Evolutionary conservation across 37 sponge, comb jelly and placozoan species (phyloP).

Genomic region (Oscarella lobularis): DNA sequence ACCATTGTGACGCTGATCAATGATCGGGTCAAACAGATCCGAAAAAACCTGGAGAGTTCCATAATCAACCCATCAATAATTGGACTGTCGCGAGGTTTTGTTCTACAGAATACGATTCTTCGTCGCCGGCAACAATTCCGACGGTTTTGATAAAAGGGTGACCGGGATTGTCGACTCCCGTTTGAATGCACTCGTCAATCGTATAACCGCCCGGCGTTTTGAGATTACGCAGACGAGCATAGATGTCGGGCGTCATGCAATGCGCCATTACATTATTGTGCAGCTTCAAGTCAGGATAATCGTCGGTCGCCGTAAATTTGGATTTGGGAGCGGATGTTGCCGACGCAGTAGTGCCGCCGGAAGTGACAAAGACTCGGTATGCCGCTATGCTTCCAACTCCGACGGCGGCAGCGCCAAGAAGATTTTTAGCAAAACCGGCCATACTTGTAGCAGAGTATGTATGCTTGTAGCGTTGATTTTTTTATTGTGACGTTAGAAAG

Average conservation of each 20-base stretch:
- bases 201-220: neutral
- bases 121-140: neutral
- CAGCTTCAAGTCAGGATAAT: neutral
- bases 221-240: neutral
- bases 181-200: neutral
- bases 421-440: too few species aligned
- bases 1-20: slow-evolving; percentile 1
- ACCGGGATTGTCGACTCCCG: neutral
- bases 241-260: neutral
- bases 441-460: too few species aligned
- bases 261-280: neutral
- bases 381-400: too few species aligned
- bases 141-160: neutral
- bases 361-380: too few species aligned
- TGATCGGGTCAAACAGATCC: slow-evolving; percentile 4
- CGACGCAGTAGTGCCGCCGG: too few species aligned
- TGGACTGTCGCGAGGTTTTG: too few species aligned
- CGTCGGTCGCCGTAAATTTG: too few species aligned
- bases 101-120: neutral
- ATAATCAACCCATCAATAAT: too few species aligned
- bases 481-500: too few species aligned
- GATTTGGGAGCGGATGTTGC: too few species aligned
- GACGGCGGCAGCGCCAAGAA: too few species aligned
- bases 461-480: too few species aligned
- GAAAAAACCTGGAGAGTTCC: neutral